Conservation (phyloP, 64 coral and sea anemone genomes). For the Dendrophyllia cribrosa region DNA sequence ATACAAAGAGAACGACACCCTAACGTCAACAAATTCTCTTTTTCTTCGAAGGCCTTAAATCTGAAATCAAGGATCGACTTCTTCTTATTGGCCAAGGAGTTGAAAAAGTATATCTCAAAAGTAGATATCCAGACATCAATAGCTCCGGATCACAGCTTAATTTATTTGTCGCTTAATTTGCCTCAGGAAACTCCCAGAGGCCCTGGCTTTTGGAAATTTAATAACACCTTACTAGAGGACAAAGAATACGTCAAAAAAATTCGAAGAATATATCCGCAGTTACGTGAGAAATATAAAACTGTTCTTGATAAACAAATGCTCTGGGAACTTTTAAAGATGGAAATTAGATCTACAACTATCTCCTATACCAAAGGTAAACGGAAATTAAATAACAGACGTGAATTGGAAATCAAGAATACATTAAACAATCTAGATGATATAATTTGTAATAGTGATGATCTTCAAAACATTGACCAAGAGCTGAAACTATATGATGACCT, state of each 20-base stretch:
- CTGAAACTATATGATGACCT: not conserved
- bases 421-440: not conserved
- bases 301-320: too few species aligned
- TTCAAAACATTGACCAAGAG: not conserved
- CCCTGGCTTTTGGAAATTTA: slow-evolving; percentile 4
- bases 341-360: not conserved
- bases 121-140: not conserved
- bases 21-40: too few species aligned
- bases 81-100: not conserved
- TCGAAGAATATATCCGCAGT: not conserved
- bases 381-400: not conserved
- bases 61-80: not conserved
- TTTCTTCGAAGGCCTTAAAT: not conserved
- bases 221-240: not conserved
- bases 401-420: not conserved
- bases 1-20: not conserved
- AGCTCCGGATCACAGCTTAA: not conserved
- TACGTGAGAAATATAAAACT: not conserved
- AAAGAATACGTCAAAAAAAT: not conserved
- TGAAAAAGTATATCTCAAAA: not conserved
- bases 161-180: not conserved
- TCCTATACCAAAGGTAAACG: not conserved
- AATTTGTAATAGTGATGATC: not conserved
- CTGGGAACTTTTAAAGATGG: not conserved
- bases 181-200: not conserved